phyloP scores from a whole-genome alignment of 2,113 vertebrate species.

The Hystrix brachyura region DNA sequence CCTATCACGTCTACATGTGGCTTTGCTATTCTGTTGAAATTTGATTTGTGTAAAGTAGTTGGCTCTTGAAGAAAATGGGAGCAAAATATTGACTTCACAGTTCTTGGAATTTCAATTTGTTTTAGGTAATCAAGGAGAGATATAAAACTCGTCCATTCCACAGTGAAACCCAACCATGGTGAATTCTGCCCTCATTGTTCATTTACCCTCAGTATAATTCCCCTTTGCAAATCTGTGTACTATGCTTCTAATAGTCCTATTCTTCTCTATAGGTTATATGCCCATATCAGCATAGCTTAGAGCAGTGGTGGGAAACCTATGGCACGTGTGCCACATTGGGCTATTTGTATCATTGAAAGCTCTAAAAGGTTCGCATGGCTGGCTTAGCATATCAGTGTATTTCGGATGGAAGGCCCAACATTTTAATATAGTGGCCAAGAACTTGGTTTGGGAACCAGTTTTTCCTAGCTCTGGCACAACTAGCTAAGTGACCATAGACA shows the following conservation, averaged over 20 bases:
- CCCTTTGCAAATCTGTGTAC: neutral
- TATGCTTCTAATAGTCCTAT: neutral
- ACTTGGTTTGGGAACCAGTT: neutral
- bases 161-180: neutral
- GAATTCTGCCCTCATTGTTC: neutral
- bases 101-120: conserved; percentile 53
- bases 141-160: neutral
- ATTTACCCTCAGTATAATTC: neutral
- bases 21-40: conserved; percentile 38
- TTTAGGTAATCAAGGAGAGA: neutral
- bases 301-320: neutral
- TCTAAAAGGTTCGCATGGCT: neutral
- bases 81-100: neutral
- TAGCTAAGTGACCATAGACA: neutral
- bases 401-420: neutral
- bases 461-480: neutral
- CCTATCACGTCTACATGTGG: neutral
- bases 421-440: neutral
- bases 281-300: neutral
- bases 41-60: neutral
- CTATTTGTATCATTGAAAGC: neutral
- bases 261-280: neutral
- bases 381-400: neutral
- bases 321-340: neutral
- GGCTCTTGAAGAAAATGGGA: neutral